Evolutionary conservation across 1,140 invertebrate species (phyloP).

Genomic region (Copidosoma floridanum): DNA sequence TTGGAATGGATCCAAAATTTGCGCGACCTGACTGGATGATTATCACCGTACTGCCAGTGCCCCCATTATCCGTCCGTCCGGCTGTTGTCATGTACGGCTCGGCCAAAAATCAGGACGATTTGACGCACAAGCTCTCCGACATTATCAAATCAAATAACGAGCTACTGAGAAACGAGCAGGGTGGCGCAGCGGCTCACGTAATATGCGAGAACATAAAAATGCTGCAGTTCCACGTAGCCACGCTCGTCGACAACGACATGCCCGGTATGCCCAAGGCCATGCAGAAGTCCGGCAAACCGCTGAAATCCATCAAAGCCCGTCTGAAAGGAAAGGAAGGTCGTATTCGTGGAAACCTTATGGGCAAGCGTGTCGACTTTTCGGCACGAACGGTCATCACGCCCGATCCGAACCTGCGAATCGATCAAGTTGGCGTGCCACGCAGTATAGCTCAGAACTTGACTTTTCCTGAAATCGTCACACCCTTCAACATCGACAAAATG

Average conservation of each 20-base stretch:
- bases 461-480: conserved; percentile 98
- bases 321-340: conserved; percentile 95
- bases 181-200: conserved; percentile 95
- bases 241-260: conserved; percentile 97
- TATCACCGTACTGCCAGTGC: conserved; percentile 94
- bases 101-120: conserved; percentile 97
- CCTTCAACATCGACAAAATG: conserved; percentile 99
- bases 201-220: conserved; percentile 96
- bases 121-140: conserved; percentile 98
- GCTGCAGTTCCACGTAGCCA: conserved; percentile 98
- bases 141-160: conserved; percentile 99
- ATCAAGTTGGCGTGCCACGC: conserved; percentile 97
- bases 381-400: conserved; percentile 99
- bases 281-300: conserved; percentile 97
- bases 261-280: conserved; percentile 95
- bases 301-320: conserved; percentile 94
- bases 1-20: conserved; percentile 95
- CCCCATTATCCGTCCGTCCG: conserved; percentile 88
- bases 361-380: conserved; percentile 99
- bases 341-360: conserved; percentile 99
- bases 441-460: conserved; percentile 99
- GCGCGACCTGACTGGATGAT: conserved; percentile 99
- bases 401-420: conserved; percentile 97
- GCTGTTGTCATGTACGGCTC: conserved; percentile 99
- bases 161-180: conserved; percentile 89